These are phyloP conservation scores for Raja brachyura DNA, from an alignment of 2,113 vertebrate species.

Conservation along the genomic window DNA sequence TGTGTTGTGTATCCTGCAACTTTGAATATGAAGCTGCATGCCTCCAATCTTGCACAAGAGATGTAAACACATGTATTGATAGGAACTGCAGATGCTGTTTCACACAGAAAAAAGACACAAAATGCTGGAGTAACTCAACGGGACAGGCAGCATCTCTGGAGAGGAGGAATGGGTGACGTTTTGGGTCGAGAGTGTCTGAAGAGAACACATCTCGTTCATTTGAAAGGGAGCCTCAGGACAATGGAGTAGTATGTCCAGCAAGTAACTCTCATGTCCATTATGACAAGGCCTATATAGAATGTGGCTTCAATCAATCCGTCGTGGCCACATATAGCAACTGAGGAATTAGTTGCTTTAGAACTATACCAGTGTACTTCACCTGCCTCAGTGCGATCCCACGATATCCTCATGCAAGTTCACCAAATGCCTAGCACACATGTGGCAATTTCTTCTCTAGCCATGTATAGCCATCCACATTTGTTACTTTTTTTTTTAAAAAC, in stretches of 20 bases:
- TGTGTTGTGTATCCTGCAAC: too few species aligned
- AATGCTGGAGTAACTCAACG: too few species aligned
- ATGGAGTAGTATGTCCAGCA: neutral
- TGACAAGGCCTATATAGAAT: neutral
- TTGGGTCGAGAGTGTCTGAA: too few species aligned
- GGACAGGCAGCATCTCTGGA: too few species aligned
- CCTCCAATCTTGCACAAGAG: neutral
- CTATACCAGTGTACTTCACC: neutral
- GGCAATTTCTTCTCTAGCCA: neutral
- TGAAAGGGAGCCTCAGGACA: neutral
- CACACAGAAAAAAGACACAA: too few species aligned
- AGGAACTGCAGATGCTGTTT: too few species aligned
- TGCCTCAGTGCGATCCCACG: neutral
- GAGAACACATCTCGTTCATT: neutral
- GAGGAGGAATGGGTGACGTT: too few species aligned
- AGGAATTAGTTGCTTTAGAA: neutral
- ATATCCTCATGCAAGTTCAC: neutral
- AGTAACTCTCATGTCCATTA: neutral
- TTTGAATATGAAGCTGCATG: neutral
- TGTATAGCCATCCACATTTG: too few species aligned
- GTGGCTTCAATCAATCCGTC: neutral
- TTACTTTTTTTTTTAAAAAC: too few species aligned
- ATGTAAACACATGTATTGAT: neutral
- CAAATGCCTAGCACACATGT: neutral
- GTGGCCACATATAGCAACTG: neutral